A percentile compares a stretch with the other conserved stretches of the same genome.
phyloP scores from a whole-genome alignment of 2,888 invertebrate genomes.

The Mythimna ferrago region DNA sequence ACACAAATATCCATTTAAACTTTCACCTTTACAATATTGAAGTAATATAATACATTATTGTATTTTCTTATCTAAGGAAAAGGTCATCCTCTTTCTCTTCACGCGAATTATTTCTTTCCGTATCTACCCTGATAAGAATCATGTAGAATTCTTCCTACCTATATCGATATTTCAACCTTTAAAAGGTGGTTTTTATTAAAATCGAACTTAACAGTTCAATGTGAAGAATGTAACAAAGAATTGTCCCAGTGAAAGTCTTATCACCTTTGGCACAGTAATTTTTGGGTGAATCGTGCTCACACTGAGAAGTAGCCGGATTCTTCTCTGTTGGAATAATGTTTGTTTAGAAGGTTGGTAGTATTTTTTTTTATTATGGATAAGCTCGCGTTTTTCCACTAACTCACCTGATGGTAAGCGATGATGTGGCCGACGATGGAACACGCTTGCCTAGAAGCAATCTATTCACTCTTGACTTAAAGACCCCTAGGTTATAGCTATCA shows the following conservation, averaged over 20 bases:
- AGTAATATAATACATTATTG: neutral
- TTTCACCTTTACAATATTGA: no score
- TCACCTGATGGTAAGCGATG: no score
- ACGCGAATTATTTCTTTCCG: conserved; percentile 9
- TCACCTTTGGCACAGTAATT: conserved; percentile 37
- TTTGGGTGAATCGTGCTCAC: conserved; percentile 31
- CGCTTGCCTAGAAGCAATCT: no score
- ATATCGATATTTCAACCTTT: neutral
- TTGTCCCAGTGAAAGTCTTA: conserved; percentile 38
- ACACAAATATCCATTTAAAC: no score
- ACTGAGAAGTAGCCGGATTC: conserved; percentile 16
- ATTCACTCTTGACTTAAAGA: no score
- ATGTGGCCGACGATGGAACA: no score
- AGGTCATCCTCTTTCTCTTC: neutral
- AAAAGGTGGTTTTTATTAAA: conserved; percentile 19
- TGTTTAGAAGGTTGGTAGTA: neutral
- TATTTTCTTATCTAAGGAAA: conserved; percentile 9
- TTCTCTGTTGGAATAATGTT: neutral
- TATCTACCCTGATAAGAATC: conserved; percentile 9
- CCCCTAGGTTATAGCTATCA: no score
- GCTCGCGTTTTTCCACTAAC: no score
- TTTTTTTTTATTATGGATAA: no score
- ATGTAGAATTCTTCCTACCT: conserved; percentile 10
- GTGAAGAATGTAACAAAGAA: conserved; percentile 33
- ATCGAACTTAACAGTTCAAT: conserved; percentile 3